phyloP scores from a whole-genome alignment of 2,797 vertebrate genomes.

The Ceryle rudis region DNA sequence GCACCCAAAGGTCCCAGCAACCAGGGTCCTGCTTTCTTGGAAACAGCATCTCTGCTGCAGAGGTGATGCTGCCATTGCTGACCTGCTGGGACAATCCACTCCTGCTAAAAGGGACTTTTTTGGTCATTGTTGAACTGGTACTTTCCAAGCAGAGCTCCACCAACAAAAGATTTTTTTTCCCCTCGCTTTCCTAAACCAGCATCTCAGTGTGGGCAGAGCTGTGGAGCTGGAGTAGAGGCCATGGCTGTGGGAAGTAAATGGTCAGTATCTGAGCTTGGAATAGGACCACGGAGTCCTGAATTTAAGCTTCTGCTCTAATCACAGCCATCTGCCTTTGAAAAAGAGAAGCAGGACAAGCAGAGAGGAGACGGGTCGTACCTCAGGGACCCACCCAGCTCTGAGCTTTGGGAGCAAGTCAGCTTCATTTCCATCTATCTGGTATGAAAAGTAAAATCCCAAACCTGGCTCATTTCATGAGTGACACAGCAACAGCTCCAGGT shows the following conservation, averaged over 20 bases:
- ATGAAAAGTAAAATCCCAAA: neutral
- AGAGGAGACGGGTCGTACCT: neutral
- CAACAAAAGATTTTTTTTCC: neutral
- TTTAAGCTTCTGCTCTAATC: neutral
- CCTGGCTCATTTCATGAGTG: neutral
- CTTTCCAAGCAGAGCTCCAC: neutral
- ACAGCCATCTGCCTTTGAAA: neutral
- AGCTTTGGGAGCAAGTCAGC: neutral
- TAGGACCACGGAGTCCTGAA: neutral
- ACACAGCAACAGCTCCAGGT: neutral
- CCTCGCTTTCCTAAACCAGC: neutral
- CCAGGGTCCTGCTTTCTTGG: neutral
- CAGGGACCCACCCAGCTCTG: neutral
- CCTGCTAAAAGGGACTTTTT: neutral
- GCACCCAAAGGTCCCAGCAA: neutral
- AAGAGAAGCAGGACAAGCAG: neutral
- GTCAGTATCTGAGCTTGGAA: neutral
- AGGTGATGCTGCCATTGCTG: neutral
- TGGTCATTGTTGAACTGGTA: neutral
- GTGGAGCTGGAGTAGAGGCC: neutral
- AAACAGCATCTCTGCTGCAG: neutral
- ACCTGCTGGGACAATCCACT: neutral
- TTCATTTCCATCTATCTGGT: neutral
- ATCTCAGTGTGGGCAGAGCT: neutral
- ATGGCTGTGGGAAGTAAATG: neutral